phyloP scores from a whole-genome alignment of 2,797 vertebrate species.

The Ptychobarbus kaznakovi region DNA sequence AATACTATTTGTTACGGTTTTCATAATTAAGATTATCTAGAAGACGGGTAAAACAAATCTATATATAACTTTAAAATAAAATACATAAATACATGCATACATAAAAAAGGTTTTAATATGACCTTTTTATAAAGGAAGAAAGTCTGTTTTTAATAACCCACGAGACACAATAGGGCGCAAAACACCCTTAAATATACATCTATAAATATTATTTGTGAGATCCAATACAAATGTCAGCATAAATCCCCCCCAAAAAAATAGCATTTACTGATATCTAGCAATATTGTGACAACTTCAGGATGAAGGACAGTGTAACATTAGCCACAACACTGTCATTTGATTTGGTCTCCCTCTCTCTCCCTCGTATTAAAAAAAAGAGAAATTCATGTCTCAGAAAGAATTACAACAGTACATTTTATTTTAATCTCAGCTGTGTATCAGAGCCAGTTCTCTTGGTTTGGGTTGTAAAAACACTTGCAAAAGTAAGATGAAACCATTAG shows the following conservation, averaged over 20 bases:
- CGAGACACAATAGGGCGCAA: neutral
- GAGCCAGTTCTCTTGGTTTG: neutral
- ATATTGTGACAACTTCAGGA: neutral
- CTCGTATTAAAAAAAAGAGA: neutral
- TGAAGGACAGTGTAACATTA: neutral
- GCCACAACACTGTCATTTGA: neutral
- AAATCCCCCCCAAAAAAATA: neutral
- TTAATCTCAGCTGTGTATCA: neutral
- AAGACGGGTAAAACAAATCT: neutral
- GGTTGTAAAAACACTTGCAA: neutral
- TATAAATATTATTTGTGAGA: neutral
- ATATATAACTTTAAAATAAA: neutral
- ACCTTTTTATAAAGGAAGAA: neutral
- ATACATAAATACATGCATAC: too few relatives aligned
- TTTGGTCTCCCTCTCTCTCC: neutral
- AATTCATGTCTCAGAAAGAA: neutral
- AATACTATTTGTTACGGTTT: neutral
- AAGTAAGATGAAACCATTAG: conserved; percentile 44
- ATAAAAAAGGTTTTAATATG: neutral
- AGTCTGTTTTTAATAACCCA: neutral
- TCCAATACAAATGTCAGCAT: neutral
- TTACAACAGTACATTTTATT: neutral
- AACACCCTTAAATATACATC: neutral
- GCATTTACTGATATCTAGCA: neutral
- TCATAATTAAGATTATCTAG: neutral